Conservation (phyloP, 2,888 invertebrate species). For the Spisula subtruncata region DNA sequence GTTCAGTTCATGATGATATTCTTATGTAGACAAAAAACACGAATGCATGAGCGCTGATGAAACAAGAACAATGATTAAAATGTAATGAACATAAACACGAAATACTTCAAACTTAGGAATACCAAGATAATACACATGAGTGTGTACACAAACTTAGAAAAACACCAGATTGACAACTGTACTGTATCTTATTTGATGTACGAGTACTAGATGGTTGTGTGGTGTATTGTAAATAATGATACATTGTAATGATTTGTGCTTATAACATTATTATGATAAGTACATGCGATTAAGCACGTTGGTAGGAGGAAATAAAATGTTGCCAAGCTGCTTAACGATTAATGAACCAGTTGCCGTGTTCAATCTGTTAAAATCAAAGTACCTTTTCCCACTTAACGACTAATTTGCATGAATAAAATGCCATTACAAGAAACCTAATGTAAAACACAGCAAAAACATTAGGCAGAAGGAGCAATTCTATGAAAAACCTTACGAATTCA, state of each 20-base stretch:
- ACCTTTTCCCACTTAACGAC: not conserved
- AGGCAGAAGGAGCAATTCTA: not conserved
- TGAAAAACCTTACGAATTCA: not conserved
- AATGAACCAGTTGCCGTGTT: not conserved
- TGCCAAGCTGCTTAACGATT: not conserved
- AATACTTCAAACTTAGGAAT: not conserved
- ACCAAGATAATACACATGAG: too few species aligned
- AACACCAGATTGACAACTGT: too few species aligned
- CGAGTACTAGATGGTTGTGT: too few species aligned
- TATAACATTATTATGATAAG: too few species aligned
- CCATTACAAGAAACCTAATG: not conserved
- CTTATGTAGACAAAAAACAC: too few species aligned
- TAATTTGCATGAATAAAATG: not conserved
- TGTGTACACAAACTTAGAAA: too few species aligned
- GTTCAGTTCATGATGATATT: too few species aligned
- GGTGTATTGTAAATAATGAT: too few species aligned
- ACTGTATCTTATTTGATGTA: too few species aligned
- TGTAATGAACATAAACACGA: not conserved
- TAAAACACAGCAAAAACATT: not conserved
- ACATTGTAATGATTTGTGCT: too few species aligned
- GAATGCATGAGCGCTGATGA: too few species aligned
- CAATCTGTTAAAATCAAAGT: slow-evolving; percentile 10
- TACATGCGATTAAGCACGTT: not conserved
- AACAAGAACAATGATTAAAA: too few species aligned
- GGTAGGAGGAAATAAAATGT: not conserved